Base-by-base conservation (phyloP, 2,113 vertebrate species). In the Istiophorus platypterus region DNA sequence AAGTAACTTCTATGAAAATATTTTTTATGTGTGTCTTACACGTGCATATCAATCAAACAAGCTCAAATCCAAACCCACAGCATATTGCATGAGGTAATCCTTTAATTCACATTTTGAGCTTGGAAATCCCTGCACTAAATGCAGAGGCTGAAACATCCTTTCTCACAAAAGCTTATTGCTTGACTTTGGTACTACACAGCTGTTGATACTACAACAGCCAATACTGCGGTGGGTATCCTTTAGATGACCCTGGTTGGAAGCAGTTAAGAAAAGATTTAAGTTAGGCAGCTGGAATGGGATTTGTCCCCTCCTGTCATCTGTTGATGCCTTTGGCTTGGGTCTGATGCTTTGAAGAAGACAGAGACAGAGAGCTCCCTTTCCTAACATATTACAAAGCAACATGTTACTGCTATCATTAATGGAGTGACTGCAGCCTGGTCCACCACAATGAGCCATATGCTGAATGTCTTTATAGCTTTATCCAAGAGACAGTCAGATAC, bases 91-190 rank as follows among this genome's bases (percentile, higher is more conserved):
- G 20, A 54, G 9, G 29, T 74, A 81, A 81, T 84, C 63, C 57
- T 69, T 65, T 81, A 78, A 78, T 80, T 77, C 70, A 81, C 37
- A 39, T 42, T 67, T 34, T 72, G 54, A 68, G 14, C 18, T 58
- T 52, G 52, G 27, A 72, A 76, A 68, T 76, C 71, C 66, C 57
- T 61, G 34, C 34, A 34, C 26, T 58, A 76, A 58, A n/a, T 3
- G 1, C n/a, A 56, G 31, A 71, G 51, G 72, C 37, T 17, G 27
- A 65, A 77, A 58, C 66, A 74, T 71, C 27, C 49, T 58, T 66
- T 69, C 18, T 51, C 49, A 52, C 57, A 54, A 52, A 7, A 74
- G 47, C 59, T 31, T 70, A 69, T 57, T 56, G 57, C 68, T 68
- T 57, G 62, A 57, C 68, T 68, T 64, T 18, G 42, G 61, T n/a